A percentile compares a stretch with the other conserved stretches of the same genome.
Conservation (phyloP, 2,888 invertebrate species). For the Noctuana brunneofusca region DNA sequence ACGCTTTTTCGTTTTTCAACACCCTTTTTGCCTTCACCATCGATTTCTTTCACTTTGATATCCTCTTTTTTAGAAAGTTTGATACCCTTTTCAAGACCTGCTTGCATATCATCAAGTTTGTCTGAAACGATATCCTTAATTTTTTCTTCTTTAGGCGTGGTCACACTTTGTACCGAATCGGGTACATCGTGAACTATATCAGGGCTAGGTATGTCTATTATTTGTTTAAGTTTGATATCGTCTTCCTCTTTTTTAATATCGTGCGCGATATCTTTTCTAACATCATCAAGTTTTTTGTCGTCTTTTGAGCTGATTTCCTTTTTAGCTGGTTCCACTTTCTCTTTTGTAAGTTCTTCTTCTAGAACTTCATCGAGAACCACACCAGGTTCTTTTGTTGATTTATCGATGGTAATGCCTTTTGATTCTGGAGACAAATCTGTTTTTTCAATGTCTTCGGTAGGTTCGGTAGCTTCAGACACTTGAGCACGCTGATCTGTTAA, state of each 20-base stretch:
- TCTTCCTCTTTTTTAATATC: constrained; percentile 34
- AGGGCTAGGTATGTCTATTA: constrained; percentile 38
- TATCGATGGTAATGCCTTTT: constrained; percentile 49
- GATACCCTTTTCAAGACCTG: constrained; percentile 64
- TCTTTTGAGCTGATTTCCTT: constrained; percentile 39
- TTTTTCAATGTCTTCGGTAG: constrained; percentile 24
- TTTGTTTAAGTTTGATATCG: not conserved
- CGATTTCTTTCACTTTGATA: constrained; percentile 39
- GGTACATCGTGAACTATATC: constrained; percentile 38
- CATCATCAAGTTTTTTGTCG: constrained; percentile 30
- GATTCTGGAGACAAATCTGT: constrained; percentile 24
- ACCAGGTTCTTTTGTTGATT: constrained; percentile 50
- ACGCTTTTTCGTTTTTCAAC: constrained; percentile 33
- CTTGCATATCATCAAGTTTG: constrained; percentile 72
- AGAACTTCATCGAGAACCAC: constrained; percentile 53
- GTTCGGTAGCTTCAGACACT: constrained; percentile 4
- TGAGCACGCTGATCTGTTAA: not conserved
- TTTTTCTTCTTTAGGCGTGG: constrained; percentile 29
- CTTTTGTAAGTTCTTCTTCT: constrained; percentile 56
- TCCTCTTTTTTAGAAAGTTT: constrained; percentile 37
- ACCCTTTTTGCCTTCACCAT: constrained; percentile 43
- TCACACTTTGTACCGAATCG: constrained; percentile 11
- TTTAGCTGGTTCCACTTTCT: constrained; percentile 49
- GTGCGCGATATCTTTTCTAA: constrained; percentile 34
- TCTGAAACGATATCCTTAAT: constrained; percentile 52